Evolutionary conservation across 2,888 invertebrate genomes (phyloP).

Genomic region (Drosophila suboccidentalis): DNA sequence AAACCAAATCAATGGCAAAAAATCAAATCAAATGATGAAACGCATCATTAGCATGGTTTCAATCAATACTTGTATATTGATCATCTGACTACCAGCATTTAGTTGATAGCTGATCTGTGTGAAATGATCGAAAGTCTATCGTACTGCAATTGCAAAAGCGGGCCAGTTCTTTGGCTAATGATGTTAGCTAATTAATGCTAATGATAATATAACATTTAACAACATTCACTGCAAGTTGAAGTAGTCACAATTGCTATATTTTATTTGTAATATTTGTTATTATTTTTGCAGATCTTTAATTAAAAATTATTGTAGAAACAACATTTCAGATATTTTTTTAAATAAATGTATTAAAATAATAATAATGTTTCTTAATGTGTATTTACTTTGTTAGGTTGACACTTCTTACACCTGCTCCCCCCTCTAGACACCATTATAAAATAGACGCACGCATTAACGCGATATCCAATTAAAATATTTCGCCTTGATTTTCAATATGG

Average conservation of each 20-base stretch:
- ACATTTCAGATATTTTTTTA: no score
- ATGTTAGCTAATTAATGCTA: slow-evolving; percentile 69
- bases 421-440: background rate
- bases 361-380: no score
- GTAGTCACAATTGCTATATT: background rate
- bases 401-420: background rate
- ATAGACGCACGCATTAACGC: slow-evolving; percentile 34
- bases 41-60: slow-evolving; percentile 76
- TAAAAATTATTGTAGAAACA: no score
- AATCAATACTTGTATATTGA: slow-evolving; percentile 69
- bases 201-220: slow-evolving; percentile 42
- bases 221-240: background rate
- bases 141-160: slow-evolving; percentile 53
- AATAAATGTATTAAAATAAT: no score
- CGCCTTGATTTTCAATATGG: slow-evolving; percentile 68
- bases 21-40: slow-evolving; percentile 28
- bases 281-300: no score
- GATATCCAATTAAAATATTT: slow-evolving; percentile 74
- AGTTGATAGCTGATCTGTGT: slow-evolving; percentile 8
- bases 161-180: slow-evolving; percentile 68
- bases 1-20: slow-evolving; percentile 67
- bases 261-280: no score
- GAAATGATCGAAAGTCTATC: slow-evolving; percentile 10
- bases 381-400: background rate
- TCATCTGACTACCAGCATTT: slow-evolving; percentile 73